phyloP scores from a whole-genome alignment of 2,888 invertebrate species.

The Luperina nickerlii region DNA sequence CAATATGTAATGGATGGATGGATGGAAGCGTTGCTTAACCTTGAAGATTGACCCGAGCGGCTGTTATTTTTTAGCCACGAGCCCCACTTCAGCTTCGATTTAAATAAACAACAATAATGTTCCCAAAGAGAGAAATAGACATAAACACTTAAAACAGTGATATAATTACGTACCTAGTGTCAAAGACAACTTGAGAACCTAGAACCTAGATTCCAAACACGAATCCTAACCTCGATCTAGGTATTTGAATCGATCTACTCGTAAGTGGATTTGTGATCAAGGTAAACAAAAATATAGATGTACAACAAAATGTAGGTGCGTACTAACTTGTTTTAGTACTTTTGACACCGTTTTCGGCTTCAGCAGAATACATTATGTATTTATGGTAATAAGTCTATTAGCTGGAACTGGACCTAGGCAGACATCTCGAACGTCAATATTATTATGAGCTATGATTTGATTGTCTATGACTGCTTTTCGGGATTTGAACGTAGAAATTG shows the following conservation, averaged over 20 bases:
- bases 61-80: too few relatives aligned
- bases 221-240: conserved; percentile 61
- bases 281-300: conserved; percentile 56
- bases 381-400: conserved; percentile 54
- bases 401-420: conserved; percentile 44
- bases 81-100: background rate
- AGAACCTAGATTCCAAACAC: conserved; percentile 36
- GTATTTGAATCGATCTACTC: conserved; percentile 51
- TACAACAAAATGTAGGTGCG: conserved; percentile 4
- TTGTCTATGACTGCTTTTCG: conserved; percentile 4
- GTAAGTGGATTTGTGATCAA: conserved; percentile 55
- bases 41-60: background rate
- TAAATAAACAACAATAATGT: background rate
- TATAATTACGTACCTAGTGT: conserved; percentile 9
- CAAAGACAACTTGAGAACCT: conserved; percentile 37
- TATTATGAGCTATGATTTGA: conserved; percentile 20
- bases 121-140: background rate
- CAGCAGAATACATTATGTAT: conserved; percentile 45
- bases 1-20: background rate
- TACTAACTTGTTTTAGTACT: conserved; percentile 45
- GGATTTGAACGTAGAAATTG: background rate
- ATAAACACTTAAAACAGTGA: background rate
- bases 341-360: conserved; percentile 56
- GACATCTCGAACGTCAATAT: conserved; percentile 45
- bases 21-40: background rate